Evolutionary conservation across 2,797 vertebrate species (phyloP).

Genomic region (Propithecus deckenii): DNA sequence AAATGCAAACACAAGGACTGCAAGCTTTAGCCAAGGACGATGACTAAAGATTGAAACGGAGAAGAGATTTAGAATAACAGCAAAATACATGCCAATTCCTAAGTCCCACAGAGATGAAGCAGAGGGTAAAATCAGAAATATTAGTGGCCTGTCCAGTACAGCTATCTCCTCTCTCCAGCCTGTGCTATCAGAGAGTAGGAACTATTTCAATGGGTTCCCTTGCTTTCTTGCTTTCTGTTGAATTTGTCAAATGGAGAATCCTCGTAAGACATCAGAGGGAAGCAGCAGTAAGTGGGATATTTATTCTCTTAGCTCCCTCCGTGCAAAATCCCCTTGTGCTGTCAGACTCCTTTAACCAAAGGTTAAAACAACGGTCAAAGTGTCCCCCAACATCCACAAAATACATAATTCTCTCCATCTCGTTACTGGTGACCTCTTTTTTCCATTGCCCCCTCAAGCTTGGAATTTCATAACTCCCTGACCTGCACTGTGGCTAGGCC

Average conservation of each 20-base stretch:
- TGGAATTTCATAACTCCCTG: neutral
- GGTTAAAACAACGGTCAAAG: neutral
- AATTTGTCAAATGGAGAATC: neutral
- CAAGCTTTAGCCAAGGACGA: neutral
- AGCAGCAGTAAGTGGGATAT: neutral
- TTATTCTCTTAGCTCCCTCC: neutral
- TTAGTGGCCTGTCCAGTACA: neutral
- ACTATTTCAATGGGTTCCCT: neutral
- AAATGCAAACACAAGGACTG: neutral
- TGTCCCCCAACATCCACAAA: rapidly evolving
- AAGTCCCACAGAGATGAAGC: neutral
- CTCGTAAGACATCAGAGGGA: neutral
- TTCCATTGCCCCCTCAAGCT: neutral
- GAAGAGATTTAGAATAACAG: neutral
- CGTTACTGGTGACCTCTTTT: neutral
- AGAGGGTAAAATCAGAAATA: neutral
- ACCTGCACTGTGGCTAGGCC: neutral
- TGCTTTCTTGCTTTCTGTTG: neutral
- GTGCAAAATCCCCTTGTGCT: neutral
- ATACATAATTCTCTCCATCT: neutral
- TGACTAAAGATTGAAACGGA: neutral
- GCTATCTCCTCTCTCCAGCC: neutral
- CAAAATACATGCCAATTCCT: neutral
- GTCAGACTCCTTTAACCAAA: neutral
- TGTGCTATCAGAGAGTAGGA: neutral